Percentiles rank a stretch among this genome's conserved stretches.
These are phyloP conservation scores for Myotis daubentonii DNA, from an alignment of 2,797 vertebrate genomes.

Conservation along the genomic window DNA sequence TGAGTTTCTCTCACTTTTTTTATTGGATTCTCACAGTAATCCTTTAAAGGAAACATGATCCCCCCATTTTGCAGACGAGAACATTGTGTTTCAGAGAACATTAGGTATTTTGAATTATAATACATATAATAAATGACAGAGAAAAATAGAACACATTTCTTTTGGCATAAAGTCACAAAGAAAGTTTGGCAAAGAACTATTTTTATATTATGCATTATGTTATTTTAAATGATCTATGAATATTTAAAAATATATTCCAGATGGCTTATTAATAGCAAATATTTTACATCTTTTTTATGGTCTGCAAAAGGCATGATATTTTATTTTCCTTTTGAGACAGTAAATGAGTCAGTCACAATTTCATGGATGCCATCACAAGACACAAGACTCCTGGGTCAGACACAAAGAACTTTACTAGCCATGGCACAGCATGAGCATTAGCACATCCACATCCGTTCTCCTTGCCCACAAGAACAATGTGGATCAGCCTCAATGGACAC, in stretches of 20 bases:
- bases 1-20: background rate
- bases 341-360: background rate
- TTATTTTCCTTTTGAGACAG: background rate
- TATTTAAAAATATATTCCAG: background rate
- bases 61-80: background rate
- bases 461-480: background rate
- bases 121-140: background rate
- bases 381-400: background rate
- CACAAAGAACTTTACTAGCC: background rate
- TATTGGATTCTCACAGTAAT: background rate
- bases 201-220: background rate
- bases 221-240: background rate
- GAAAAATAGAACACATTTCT: background rate
- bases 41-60: background rate
- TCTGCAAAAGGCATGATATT: background rate
- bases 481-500: background rate
- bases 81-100: background rate
- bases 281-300: background rate
- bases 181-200: background rate
- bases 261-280: background rate
- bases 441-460: rapidly evolving
- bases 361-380: background rate
- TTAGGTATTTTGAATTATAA: background rate
- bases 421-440: too few species aligned
- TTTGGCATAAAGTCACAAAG: background rate